Base-by-base conservation (phyloP, 35 echinoderm and acorn worm species). In the Patiria miniata region DNA sequence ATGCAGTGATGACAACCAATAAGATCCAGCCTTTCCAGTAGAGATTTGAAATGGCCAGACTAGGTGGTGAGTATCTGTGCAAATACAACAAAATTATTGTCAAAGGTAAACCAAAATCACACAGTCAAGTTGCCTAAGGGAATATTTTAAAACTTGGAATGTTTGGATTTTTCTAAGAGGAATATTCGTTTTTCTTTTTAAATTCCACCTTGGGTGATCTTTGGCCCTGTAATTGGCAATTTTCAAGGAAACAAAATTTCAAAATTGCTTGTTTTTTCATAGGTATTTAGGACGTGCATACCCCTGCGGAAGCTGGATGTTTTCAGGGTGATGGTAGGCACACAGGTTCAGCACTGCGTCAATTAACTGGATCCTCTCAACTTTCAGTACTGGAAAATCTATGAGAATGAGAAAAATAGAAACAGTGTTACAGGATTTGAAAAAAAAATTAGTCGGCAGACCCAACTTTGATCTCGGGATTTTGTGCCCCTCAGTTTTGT, bases 21-120 rank as follows among this genome's bases (percentile, higher is more conserved):
- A 99, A 69, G 7, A 99, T 85, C 96, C 96, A 99, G 1, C 86
- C 89, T 59, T 99, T 99, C 96, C 96, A 99, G 51, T 99, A 99
- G 38, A 99, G 81, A 39, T 92, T 95, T 5, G 93, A 59, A 47
- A 99, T 99, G 52, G 96, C 92, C 39, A 99, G 78, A 26, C 60
- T 83, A 16, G 96, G 96, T 32, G 90, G 89, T 65, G 92, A 86
- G 73, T 92, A 99, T 18, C 96, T 99, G 52, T 8, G 39, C 38
- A 87, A 39, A 69, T 44, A 85, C 8, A 80, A 83, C 5, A 83
- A 15, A 34, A 6, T 47, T 47, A 6, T 6, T 47, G 4, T 47
- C 12, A 47, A 47, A 47, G 42, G 4, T 47, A 12, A 12, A 47
- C 12, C 12, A 47, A 47, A 47, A 47, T 47, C 42, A 47, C 42